phyloP scores from a whole-genome alignment of 2,888 invertebrate species.

The Caenorhabditis becei region DNA sequence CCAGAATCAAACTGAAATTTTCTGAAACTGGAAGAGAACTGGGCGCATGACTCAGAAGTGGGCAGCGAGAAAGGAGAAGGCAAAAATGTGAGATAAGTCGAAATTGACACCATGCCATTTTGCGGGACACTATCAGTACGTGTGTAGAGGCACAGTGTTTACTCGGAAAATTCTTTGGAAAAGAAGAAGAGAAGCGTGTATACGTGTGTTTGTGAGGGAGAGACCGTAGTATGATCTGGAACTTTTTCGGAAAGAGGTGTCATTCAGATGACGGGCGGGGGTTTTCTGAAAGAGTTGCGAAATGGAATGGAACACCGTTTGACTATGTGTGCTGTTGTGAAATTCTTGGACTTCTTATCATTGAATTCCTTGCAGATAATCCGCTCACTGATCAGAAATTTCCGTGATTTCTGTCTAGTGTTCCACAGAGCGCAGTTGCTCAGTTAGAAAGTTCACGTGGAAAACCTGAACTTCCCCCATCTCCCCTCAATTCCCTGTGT shows the following conservation, averaged over 20 bases:
- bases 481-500: too few species aligned
- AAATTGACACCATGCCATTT: slow-evolving; percentile 16
- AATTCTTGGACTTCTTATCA: neutral
- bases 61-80: neutral
- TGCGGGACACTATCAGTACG: slow-evolving; percentile 4
- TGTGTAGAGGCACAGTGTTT: slow-evolving; percentile 1
- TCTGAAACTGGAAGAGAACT: slow-evolving; percentile 2
- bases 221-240: slow-evolving; percentile 11
- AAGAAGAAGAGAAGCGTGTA: too few species aligned
- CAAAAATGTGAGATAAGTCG: slow-evolving; percentile 10
- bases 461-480: too few species aligned
- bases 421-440: neutral
- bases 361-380: neutral
- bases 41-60: slow-evolving; percentile 5
- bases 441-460: too few species aligned
- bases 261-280: too few species aligned
- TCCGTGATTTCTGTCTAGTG: neutral
- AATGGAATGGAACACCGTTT: too few species aligned
- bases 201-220: neutral
- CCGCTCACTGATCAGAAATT: neutral
- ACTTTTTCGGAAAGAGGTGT: neutral
- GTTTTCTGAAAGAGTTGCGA: too few species aligned
- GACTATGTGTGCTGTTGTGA: neutral
- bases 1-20: neutral
- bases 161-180: slow-evolving; percentile 16